phyloP scores from a whole-genome alignment of 2,113 vertebrate genomes.

The Narcine bancroftii region DNA sequence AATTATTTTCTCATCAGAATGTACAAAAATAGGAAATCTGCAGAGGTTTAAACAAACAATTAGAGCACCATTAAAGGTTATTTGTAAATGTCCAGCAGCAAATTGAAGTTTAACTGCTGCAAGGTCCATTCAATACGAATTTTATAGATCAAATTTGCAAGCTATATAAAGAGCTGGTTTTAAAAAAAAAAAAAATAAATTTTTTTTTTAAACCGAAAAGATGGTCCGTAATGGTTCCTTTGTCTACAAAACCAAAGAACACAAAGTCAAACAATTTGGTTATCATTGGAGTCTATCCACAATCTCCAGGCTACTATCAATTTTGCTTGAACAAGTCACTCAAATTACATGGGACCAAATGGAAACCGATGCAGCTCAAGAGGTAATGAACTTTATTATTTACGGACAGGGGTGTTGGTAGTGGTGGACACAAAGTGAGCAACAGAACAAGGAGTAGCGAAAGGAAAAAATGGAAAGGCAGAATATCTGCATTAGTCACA shows the following conservation, averaged over 20 bases:
- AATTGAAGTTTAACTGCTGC: neutral
- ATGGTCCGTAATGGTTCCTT: neutral
- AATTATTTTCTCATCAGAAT: constrained; percentile 6
- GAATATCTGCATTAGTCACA: neutral
- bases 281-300: neutral
- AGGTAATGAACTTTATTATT: no score
- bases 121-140: neutral
- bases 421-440: neutral
- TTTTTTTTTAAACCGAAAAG: neutral
- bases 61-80: constrained; percentile 23
- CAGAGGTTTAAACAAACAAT: constrained; percentile 24
- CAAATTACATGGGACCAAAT: no score
- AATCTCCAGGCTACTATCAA: neutral
- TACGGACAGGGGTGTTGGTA: neutral
- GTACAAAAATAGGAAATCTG: constrained; percentile 16
- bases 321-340: neutral
- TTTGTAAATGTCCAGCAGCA: constrained; percentile 2
- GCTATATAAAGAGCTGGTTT: neutral
- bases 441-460: neutral
- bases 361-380: neutral
- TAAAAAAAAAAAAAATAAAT: neutral
- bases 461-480: neutral
- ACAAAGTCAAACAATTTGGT: neutral
- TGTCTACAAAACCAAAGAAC: neutral
- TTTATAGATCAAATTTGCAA: neutral